Base-by-base conservation (phyloP, 2,113 vertebrate genomes). In the Crotalus viridis region DNA sequence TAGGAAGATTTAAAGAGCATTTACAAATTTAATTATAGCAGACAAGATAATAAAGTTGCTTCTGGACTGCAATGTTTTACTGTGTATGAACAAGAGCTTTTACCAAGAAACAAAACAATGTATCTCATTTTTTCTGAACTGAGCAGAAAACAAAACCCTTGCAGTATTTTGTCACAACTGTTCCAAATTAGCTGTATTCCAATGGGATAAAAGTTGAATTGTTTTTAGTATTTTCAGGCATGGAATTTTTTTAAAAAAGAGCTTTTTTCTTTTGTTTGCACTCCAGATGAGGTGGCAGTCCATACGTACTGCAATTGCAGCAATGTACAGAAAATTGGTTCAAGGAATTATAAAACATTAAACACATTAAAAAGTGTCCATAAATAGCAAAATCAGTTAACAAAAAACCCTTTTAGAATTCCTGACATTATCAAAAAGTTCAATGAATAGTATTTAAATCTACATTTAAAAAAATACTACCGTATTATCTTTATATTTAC, bases 1-100 rank as follows among this genome's bases (percentile, higher is more conserved):
- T 57, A 19, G 33, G n/a, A 55, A 88, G n/a, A 56, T 56, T 88
- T 56, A 88, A 88, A 48, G 33, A 90, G 85, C 89, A 91, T 95
- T 87, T 96, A 19, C 8, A 81, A 93, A 92, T 94, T 90, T 43
- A 81, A 92, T 89, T 15, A 55, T n/a, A 39, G 87, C 28, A 88
- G 22, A 88, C 15, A 52, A 56, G 52, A 17, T 87, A 87, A 52
- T 88, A 88, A 33, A 54, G n/a, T 54, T 88, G 52, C 26, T 88
- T n/a, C 52, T 88, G 51, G 17, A 88, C 15, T 39, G 39, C 22
- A 46, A 24, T 46, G 0, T 55, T 89, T 88, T 33, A 55, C 87
- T 55, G 48, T 19, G 9, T 28, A 33, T 33, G 87, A 17, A n/a
- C n/a, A 88, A 88, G 28, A 81, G 33, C 33, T 81, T 81, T 81